Evolutionary conservation across 2,888 invertebrate genomes (phyloP).

Genomic region (Drosophila paramelanica): DNA sequence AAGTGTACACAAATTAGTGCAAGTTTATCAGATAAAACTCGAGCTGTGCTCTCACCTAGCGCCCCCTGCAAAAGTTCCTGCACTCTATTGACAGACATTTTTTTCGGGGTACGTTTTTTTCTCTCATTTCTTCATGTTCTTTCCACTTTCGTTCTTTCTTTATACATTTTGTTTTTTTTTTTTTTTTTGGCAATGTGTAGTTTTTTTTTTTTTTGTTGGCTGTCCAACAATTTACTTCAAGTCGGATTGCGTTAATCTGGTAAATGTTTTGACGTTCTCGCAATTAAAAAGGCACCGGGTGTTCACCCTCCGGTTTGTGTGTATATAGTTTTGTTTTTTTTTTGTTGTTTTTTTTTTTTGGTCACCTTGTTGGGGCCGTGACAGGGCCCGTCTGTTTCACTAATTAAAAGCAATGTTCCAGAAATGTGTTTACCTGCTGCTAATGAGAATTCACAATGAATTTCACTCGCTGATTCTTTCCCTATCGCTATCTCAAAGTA

Average conservation of each 20-base stretch:
- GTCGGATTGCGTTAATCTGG: slow-evolving; percentile 80
- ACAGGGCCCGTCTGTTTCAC: slow-evolving; percentile 74
- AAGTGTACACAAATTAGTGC: slow-evolving; percentile 78
- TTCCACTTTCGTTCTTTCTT: slow-evolving; percentile 39
- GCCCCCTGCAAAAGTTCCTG: slow-evolving; percentile 22
- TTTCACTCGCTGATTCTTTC: slow-evolving; percentile 75
- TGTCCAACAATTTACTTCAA: slow-evolving; percentile 60
- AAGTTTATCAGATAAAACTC: slow-evolving; percentile 76
- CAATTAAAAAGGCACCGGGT: slow-evolving; percentile 78
- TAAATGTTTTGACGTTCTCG: slow-evolving; percentile 80
- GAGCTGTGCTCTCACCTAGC: slow-evolving; percentile 34
- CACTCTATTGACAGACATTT: slow-evolving; percentile 67
- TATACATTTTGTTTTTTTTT: slow-evolving; percentile 27
- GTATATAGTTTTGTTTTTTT: not conserved
- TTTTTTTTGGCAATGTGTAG: slow-evolving; percentile 46
- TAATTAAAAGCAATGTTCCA: slow-evolving; percentile 81
- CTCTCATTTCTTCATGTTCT: slow-evolving; percentile 20
- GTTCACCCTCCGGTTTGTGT: slow-evolving; percentile 38
- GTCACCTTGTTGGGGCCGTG: slow-evolving; percentile 34
- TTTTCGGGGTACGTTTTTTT: slow-evolving; percentile 29
- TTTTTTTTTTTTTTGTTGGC: slow-evolving; percentile 12
- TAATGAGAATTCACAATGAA: slow-evolving; percentile 81
- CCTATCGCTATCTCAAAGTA: slow-evolving; percentile 42
- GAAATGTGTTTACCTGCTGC: slow-evolving; percentile 82
- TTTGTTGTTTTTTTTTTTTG: not conserved